Evolutionary conservation across 2,797 vertebrate genomes (phyloP).

Genomic region (Myiotriccus ornatus): DNA sequence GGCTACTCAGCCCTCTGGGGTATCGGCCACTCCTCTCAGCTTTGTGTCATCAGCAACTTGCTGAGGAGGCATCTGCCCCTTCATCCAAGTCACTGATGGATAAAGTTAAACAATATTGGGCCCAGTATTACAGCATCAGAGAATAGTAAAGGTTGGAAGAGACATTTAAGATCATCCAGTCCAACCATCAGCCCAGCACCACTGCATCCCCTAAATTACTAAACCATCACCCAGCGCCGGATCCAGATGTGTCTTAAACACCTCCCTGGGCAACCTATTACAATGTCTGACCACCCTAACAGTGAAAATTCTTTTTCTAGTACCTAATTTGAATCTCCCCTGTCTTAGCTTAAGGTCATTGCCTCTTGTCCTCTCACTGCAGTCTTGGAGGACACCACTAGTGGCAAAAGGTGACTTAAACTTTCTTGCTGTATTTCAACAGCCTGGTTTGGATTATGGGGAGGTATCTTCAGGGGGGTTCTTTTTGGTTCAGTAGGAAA

Average conservation of each 20-base stretch:
- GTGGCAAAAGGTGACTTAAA: neutral
- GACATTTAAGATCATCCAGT: neutral
- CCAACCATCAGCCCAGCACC: neutral
- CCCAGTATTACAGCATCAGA: too few species aligned
- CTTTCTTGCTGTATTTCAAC: neutral
- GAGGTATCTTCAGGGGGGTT: neutral
- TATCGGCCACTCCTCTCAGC: neutral
- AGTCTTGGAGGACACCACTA: neutral
- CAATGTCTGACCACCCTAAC: neutral
- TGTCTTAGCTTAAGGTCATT: neutral
- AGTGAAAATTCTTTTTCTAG: neutral
- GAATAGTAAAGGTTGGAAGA: neutral
- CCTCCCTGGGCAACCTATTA: neutral
- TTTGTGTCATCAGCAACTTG: neutral
- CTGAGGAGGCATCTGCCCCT: neutral
- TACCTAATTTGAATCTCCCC: neutral
- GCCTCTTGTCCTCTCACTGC: neutral
- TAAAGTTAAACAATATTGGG: neutral
- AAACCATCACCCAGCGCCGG: neutral
- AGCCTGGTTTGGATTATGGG: neutral
- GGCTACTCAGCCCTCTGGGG: neutral
- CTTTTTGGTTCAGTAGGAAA: neutral
- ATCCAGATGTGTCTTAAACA: neutral
- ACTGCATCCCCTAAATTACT: neutral
- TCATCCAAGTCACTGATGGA: rapidly evolving